phyloP scores from a whole-genome alignment of 35 echinoderm and acorn worm genomes.

The Chiridota heheva region DNA sequence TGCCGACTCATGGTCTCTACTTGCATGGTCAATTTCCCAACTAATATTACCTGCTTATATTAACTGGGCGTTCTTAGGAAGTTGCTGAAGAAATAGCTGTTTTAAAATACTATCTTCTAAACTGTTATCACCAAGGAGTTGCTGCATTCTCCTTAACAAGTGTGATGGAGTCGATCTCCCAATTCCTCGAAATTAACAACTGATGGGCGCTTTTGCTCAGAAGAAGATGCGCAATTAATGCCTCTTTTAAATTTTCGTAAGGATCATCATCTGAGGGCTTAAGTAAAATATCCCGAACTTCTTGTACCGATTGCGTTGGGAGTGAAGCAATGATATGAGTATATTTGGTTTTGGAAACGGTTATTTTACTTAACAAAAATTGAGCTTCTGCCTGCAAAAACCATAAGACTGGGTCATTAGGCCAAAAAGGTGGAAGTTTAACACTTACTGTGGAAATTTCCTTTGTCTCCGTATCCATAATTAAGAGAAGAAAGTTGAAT shows the following conservation, averaged over 20 bases:
- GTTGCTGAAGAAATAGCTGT: too few relatives aligned
- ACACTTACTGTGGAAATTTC: slow-evolving; percentile 9
- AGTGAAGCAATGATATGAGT: slow-evolving; percentile 37
- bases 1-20: too few relatives aligned
- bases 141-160: too few relatives aligned
- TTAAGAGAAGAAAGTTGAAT: too few relatives aligned
- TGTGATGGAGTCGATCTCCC: slow-evolving; percentile 9
- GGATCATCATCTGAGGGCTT: background rate
- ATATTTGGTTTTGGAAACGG: slow-evolving; percentile 19
- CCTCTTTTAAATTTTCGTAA: slow-evolving; percentile 22
- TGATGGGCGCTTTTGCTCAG: too few relatives aligned
- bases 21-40: background rate
- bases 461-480: background rate
- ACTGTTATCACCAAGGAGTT: too few relatives aligned
- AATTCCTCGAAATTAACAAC: background rate
- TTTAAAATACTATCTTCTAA: too few relatives aligned
- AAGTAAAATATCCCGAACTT: slow-evolving; percentile 46
- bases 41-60: background rate
- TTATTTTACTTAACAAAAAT: background rate
- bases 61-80: too few relatives aligned
- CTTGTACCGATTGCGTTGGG: slow-evolving; percentile 19
- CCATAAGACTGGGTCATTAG: slow-evolving; percentile 36
- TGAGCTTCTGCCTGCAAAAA: slow-evolving; percentile 50
- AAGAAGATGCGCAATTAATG: too few relatives aligned
- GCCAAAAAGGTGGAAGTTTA: slow-evolving; percentile 51